Evolutionary conservation across 2,113 vertebrate genomes (phyloP).

Genomic region (Lathamus discolor): DNA sequence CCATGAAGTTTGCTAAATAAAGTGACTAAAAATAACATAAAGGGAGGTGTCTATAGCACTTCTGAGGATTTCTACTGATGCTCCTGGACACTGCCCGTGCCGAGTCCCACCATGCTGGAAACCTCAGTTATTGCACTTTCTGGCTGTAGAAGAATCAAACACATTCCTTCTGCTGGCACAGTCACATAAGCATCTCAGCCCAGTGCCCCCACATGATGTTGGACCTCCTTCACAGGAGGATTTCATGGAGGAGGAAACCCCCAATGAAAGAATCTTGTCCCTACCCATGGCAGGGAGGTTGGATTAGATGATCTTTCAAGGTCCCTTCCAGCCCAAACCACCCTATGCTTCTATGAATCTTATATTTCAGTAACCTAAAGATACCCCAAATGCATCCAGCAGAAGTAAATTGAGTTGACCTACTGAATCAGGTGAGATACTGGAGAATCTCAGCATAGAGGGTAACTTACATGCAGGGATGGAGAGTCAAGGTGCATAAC

Average conservation of each 20-base stretch:
- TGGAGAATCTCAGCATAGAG: background rate
- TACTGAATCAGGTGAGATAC: background rate
- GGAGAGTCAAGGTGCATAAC: conserved; percentile 62
- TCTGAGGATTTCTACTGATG: background rate
- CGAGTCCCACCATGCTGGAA: background rate
- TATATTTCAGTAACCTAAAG: background rate
- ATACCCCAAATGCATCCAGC: background rate
- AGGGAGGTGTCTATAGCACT: background rate
- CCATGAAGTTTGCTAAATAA: background rate
- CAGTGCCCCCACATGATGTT: background rate
- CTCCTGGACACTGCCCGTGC: background rate
- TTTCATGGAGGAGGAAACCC: background rate
- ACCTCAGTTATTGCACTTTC: background rate
- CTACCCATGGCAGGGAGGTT: background rate
- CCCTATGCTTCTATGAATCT: background rate
- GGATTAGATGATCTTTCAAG: background rate
- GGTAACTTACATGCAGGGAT: conserved; percentile 39
- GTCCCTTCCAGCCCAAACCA: background rate
- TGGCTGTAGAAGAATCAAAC: background rate
- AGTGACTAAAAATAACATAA: background rate
- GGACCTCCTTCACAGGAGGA: background rate
- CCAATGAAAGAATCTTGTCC: background rate
- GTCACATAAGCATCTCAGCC: background rate
- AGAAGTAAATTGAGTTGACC: background rate
- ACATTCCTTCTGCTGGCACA: background rate